phyloP scores from a whole-genome alignment of 2,797 vertebrate species.

The Podargus strigoides region DNA sequence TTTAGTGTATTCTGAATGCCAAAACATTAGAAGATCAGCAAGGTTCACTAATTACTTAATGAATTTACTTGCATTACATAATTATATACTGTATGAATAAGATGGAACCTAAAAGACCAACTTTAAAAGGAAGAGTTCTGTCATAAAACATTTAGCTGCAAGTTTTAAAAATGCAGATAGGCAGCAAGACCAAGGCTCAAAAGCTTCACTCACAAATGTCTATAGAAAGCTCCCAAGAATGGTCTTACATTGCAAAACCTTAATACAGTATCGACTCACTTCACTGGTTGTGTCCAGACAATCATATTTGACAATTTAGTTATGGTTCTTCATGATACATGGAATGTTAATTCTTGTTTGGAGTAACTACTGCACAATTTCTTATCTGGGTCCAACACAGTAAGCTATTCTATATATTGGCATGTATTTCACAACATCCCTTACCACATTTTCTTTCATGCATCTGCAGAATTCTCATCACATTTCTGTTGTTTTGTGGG shows the following conservation, averaged over 20 bases:
- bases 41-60: neutral
- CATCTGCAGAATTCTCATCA: neutral
- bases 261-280: neutral
- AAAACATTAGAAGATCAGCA: conserved; percentile 13
- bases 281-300: neutral
- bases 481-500: neutral
- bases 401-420: neutral
- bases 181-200: neutral
- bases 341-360: neutral
- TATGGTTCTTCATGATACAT: neutral
- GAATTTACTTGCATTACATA: neutral
- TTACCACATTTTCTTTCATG: neutral
- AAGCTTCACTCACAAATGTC: neutral
- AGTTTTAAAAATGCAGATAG: neutral
- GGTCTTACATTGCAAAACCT: neutral
- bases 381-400: neutral
- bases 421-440: neutral
- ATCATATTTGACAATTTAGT: neutral
- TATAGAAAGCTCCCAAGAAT: neutral
- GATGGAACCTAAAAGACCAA: neutral
- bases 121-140: neutral
- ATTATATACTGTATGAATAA: neutral
- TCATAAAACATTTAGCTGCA: neutral
- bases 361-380: neutral
- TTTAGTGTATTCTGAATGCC: neutral